Evolutionary conservation across 2,888 invertebrate genomes (phyloP).

Genomic region (Silvanus unidentatus): DNA sequence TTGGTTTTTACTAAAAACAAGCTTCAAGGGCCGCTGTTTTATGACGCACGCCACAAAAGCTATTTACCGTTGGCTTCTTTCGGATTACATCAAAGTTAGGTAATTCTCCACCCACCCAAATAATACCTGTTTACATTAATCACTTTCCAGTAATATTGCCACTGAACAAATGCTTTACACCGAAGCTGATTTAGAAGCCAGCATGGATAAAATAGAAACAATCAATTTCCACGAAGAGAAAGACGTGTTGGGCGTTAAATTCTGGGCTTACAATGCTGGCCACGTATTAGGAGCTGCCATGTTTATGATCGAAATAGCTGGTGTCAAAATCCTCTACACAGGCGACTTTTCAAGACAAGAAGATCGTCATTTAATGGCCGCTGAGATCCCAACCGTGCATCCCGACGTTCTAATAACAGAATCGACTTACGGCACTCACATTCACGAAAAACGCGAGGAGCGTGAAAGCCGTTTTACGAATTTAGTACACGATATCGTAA

Average conservation of each 20-base stretch:
- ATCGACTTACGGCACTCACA: conserved; percentile 98
- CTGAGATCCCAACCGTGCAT: conserved; percentile 92
- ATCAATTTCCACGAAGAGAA: conserved; percentile 98
- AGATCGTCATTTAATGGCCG: conserved; percentile 98
- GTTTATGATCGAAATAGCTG: conserved; percentile 99
- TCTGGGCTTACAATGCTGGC: conserved; percentile 99
- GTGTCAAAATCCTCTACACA: conserved; percentile 90
- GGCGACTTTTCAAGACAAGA: conserved; percentile 99
- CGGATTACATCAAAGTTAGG: conserved; percentile 95
- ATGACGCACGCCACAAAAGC: conserved; percentile 99
- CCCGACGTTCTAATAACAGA: conserved; percentile 96
- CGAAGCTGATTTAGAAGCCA: conserved; percentile 92
- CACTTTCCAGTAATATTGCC: conserved; percentile 77
- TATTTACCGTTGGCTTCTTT: conserved; percentile 95
- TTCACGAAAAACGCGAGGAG: conserved; percentile 97
- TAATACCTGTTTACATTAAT: background rate
- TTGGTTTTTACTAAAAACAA: conserved; percentile 96
- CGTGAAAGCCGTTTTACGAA: conserved; percentile 90
- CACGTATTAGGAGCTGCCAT: conserved; percentile 99
- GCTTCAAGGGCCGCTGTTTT: conserved; percentile 94
- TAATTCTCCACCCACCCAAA: conserved; percentile 13
- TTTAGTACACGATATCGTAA: conserved; percentile 92
- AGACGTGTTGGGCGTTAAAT: conserved; percentile 91
- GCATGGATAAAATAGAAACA: conserved; percentile 98
- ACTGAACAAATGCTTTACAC: conserved; percentile 96